Percentiles rank a stretch among this genome's conserved stretches.
Conservation (phyloP, 2,888 invertebrate species). For the Eilema depressum region DNA sequence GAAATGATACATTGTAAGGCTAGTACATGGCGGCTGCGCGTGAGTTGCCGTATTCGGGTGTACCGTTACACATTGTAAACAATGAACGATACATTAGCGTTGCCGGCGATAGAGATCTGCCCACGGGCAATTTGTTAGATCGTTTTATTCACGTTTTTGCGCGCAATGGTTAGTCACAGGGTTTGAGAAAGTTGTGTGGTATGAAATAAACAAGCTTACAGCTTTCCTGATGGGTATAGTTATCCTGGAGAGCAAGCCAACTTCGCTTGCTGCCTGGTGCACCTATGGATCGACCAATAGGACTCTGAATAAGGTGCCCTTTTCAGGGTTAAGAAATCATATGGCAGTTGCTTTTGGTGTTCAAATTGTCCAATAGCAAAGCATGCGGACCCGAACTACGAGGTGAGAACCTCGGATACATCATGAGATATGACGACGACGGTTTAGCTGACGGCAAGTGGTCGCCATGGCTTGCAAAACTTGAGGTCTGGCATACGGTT, state of each 20-base stretch:
- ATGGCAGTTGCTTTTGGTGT: too few relatives aligned
- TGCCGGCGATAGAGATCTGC: conserved; percentile 45
- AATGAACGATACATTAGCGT: conserved; percentile 45
- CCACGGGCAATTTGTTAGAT: conserved; percentile 41
- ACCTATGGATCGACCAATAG: too few relatives aligned
- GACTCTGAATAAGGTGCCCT: too few relatives aligned
- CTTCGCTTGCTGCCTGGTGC: too few relatives aligned
- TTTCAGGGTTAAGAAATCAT: too few relatives aligned
- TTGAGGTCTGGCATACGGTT: neutral
- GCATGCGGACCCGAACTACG: too few relatives aligned
- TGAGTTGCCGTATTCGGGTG: conserved; percentile 37
- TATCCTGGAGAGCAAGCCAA: neutral
- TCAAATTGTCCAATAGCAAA: too few relatives aligned
- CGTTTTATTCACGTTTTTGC: conserved; percentile 26
- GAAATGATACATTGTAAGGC: conserved; percentile 18
- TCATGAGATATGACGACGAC: neutral
- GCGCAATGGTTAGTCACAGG: neutral
- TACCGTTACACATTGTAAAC: conserved; percentile 52
- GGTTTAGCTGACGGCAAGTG: too few relatives aligned
- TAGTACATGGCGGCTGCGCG: conserved; percentile 24
- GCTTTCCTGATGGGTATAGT: neutral
- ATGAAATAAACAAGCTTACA: neutral
- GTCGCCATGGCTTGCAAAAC: neutral
- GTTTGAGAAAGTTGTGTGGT: neutral
- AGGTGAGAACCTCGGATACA: too few relatives aligned